phyloP scores from a whole-genome alignment of 2,888 invertebrate genomes.

The Strigamia transsilvanica region DNA sequence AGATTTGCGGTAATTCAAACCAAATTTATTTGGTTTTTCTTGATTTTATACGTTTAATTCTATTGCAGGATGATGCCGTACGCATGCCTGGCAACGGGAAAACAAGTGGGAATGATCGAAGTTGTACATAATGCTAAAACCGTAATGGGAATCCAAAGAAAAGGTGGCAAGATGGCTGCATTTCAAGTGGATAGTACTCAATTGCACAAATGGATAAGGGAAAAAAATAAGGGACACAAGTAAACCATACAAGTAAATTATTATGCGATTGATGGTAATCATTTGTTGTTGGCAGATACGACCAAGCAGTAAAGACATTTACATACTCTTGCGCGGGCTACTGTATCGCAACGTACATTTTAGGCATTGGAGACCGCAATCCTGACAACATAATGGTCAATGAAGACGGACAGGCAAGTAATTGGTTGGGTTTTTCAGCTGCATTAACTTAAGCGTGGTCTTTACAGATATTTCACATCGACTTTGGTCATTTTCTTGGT shows the following conservation, averaged over 20 bases:
- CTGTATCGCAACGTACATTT: slow-evolving; percentile 71
- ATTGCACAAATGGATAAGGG: slow-evolving; percentile 68
- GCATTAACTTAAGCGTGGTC: slow-evolving; percentile 70
- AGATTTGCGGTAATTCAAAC: slow-evolving; percentile 72
- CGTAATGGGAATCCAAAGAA: slow-evolving; percentile 69
- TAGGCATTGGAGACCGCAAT: slow-evolving; percentile 72
- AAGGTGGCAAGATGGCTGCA: slow-evolving; percentile 66
- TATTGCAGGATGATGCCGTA: slow-evolving; percentile 68
- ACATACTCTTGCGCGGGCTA: slow-evolving; percentile 71
- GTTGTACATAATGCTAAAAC: slow-evolving; percentile 70
- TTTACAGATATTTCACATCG: slow-evolving; percentile 84
- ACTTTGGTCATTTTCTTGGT: slow-evolving; percentile 90
- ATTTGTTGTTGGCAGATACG: slow-evolving; percentile 63
- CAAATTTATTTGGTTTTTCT: neutral
- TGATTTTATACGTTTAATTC: neutral
- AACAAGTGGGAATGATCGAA: slow-evolving; percentile 66
- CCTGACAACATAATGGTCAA: slow-evolving; percentile 73
- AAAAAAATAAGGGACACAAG: slow-evolving; percentile 64
- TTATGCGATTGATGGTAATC: neutral
- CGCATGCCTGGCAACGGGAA: slow-evolving; percentile 70
- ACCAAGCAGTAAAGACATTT: slow-evolving; percentile 70
- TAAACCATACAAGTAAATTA: slow-evolving; percentile 53
- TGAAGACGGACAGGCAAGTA: slow-evolving; percentile 67
- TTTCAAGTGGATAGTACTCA: slow-evolving; percentile 67
- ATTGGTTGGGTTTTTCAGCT: slow-evolving; percentile 59